Base-by-base conservation (phyloP, 1,140 invertebrate species). In the Manduca sexta region DNA sequence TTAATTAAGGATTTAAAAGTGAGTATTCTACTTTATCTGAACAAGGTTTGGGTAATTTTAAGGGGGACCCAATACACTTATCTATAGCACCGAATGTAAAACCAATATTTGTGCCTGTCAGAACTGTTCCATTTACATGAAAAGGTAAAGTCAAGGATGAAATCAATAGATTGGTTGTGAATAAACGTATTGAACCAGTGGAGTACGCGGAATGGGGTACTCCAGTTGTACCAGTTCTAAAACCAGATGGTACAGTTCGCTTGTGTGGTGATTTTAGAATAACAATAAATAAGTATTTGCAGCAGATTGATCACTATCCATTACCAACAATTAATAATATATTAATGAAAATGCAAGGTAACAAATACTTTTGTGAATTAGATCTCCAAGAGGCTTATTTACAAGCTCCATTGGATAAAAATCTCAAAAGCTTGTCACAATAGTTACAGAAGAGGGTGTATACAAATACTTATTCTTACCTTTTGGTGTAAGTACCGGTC, bases 151-250 rank as follows among this genome's bases (percentile, higher is more conserved):
- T 71, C 14, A 53, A 61, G 41, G 11, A 54, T 29, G 64, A 72
- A 57, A 54, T 61, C 30, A 16, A 60, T 16, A 33, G 61, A 34
- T 46, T 71, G 42, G 14, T 58, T n/a, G 17, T 21, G 11, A 45
- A 52, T 31, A 48, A 54, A 26, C 49, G 58, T 10, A 54, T 56
- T 31, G 53, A 47, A 29, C 52, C 52, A 45, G 45, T 70, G 41
- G 51, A 69, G 38, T 62, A 64, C 53, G 47, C 49, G 34, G 38
- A 63, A 43, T 64, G 67, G 63, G 56, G 73, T 51, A 60, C 60
- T 60, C 66, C 74, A 43, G 49, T 52, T 16, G 45, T 52, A 12
- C 51, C 51, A n/a, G 26, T 52, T 10, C 29, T 52, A 30, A 52
- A 52, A 43, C 13, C 51, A 42, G 33, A 52, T 47, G 39, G 33